Evolutionary conservation across 2,113 vertebrate species (phyloP).

Genomic region (Ia io): DNA sequence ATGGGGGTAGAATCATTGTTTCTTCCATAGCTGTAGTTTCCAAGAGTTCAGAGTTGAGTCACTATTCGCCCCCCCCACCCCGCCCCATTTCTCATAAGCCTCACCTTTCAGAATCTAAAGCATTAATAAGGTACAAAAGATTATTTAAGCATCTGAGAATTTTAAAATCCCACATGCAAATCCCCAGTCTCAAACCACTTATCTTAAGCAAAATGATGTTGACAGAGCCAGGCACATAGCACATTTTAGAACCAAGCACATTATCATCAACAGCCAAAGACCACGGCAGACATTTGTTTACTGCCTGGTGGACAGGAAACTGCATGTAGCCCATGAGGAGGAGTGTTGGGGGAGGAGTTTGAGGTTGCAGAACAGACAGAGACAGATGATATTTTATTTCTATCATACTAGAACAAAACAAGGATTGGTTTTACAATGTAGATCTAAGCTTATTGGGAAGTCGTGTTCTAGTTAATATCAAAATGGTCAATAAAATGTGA

Average conservation of each 20-base stretch:
- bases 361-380: neutral
- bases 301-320: neutral
- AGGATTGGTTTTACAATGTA: neutral
- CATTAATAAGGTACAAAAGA: neutral
- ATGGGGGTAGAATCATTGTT: neutral
- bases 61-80: neutral
- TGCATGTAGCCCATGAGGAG: too few relatives aligned
- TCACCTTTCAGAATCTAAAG: neutral
- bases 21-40: neutral
- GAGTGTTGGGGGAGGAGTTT: neutral
- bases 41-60: neutral
- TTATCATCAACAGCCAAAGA: neutral
- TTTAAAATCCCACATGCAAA: neutral
- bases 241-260: neutral
- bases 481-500: neutral
- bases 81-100: neutral
- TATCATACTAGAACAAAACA: neutral
- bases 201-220: neutral
- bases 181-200: neutral
- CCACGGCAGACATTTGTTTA: neutral
- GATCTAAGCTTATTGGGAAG: neutral
- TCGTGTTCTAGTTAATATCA: neutral
- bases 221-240: neutral
- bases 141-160: neutral
- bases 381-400: neutral